A percentile compares a stretch with the other conserved stretches of the same genome.
phyloP scores from a whole-genome alignment of 1,140 invertebrate genomes.

The Anastrepha ludens region DNA sequence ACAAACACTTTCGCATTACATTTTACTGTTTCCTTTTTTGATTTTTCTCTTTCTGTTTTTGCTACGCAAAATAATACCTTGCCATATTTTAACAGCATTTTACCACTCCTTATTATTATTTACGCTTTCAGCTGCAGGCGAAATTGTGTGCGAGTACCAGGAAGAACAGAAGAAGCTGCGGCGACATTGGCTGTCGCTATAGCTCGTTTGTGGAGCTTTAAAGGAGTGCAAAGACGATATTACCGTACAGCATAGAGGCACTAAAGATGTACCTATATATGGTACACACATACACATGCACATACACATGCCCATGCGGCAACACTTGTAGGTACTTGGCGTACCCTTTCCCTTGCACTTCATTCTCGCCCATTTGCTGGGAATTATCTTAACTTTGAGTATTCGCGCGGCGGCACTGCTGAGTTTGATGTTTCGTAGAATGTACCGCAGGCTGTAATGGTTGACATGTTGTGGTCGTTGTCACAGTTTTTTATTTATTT shows the following conservation, averaged over 20 bases:
- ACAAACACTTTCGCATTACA: neutral
- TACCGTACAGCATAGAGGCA: neutral
- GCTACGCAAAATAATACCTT: neutral
- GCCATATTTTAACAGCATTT: neutral
- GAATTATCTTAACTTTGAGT: neutral
- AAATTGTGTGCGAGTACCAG: neutral
- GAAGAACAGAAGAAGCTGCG: neutral
- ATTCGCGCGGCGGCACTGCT: neutral
- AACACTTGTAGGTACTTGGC: neutral
- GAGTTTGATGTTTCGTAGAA: constrained; percentile 26
- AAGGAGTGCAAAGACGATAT: neutral
- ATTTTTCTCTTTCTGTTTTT: neutral
- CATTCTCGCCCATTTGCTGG: neutral
- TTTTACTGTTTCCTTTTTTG: neutral
- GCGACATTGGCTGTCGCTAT: neutral
- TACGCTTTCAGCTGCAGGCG: constrained; percentile 10
- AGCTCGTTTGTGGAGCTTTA: neutral
- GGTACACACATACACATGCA: too few relatives aligned
- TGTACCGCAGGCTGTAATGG: constrained; percentile 40
- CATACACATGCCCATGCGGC: too few relatives aligned
- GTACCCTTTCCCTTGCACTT: neutral
- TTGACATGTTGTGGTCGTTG: constrained; percentile 33
- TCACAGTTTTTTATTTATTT: constrained; percentile 8
- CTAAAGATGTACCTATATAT: neutral
- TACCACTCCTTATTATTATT: constrained; percentile 30